Base-by-base conservation (phyloP, 1,140 invertebrate species). In the Tetramorium parvispinum region DNA sequence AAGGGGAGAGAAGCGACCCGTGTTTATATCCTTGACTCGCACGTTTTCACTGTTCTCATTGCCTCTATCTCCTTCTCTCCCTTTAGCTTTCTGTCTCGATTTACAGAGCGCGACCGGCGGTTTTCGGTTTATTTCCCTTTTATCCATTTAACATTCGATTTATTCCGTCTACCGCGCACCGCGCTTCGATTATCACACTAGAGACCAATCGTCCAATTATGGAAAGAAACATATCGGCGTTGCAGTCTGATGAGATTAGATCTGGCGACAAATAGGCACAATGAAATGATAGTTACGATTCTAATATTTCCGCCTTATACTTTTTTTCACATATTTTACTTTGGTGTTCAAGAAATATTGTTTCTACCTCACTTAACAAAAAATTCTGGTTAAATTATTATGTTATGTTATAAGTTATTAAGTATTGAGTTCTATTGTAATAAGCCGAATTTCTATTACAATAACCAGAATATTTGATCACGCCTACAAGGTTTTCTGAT, bases 41-140 rank as follows among this genome's bases (percentile, higher is more conserved):
- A 24, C 55, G 43, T 21, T 40, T 40, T 79, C 75, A 24, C 63
- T 40, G 40, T 53, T 68, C 10, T 40, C 51, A 3, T 49, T 40
- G 40, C 27, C 63, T 32, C 83, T 21, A 11, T 24, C 37, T 40
- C 37, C 43, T 10, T 49, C 4, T 77, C 53, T 49, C 63, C 40
- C 66, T 21, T 49, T 18, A 32, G 5, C 55, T 40, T 43, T 40
- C 85, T 21, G 10, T 87, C 75, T 71, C 81, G 40, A 63, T 89
- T 85, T 78, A 37, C 65, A 53, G 68, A 66, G 27, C 57, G 27
- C 57, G 76, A 61, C 76, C 86, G 49, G 79, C 51, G 86, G 88
- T 90, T 90, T 90, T 88, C 88, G 81, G 68, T 90, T 90, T 88
- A 90, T 90, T 90, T 90, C 88, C 88, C 81, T 76, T 86, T 90